Percentiles rank a stretch among this genome's conserved stretches.
These are phyloP conservation scores for Fopius arisanus DNA, from an alignment of 1,140 invertebrate genomes.

Conservation along the genomic window DNA sequence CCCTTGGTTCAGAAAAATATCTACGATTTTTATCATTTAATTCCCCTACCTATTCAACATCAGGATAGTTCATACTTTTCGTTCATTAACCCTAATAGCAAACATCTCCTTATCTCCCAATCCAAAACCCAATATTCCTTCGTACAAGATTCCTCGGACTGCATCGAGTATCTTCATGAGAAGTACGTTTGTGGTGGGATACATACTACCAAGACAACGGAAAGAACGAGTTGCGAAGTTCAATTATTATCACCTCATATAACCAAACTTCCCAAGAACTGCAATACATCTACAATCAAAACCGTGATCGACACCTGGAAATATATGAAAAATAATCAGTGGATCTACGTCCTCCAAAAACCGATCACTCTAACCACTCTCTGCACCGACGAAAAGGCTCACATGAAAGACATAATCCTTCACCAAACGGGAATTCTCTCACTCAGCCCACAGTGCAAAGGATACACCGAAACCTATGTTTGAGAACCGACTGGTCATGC, in stretches of 20 bases:
- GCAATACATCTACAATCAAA: constrained; percentile 17
- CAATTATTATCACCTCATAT: not conserved
- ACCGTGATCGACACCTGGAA: constrained; percentile 29
- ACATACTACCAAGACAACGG: not conserved
- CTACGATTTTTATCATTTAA: not conserved
- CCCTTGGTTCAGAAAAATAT: not conserved
- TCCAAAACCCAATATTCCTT: constrained; percentile 23
- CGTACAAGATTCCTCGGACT: constrained; percentile 26
- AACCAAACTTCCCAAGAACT: not conserved
- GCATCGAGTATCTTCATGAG: constrained; percentile 4
- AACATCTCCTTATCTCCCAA: constrained; percentile 16
- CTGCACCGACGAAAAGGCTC: not conserved
- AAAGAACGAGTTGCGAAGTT: not conserved
- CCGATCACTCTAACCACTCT: constrained; percentile 21
- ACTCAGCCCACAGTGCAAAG: constrained; percentile 12
- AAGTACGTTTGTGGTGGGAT: not conserved
- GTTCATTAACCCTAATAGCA: not conserved
- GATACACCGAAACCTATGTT: constrained; percentile 17
- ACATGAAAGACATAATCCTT: constrained; percentile 1
- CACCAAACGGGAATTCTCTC: constrained; percentile 14
- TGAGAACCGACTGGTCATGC: constrained; percentile 19
- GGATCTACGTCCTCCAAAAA: constrained; percentile 29
- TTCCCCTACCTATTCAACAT: not conserved
- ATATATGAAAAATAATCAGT: constrained; percentile 20
- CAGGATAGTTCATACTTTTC: not conserved